Evolutionary conservation across 2,888 invertebrate genomes (phyloP).

Genomic region (Electrophaes corylata): DNA sequence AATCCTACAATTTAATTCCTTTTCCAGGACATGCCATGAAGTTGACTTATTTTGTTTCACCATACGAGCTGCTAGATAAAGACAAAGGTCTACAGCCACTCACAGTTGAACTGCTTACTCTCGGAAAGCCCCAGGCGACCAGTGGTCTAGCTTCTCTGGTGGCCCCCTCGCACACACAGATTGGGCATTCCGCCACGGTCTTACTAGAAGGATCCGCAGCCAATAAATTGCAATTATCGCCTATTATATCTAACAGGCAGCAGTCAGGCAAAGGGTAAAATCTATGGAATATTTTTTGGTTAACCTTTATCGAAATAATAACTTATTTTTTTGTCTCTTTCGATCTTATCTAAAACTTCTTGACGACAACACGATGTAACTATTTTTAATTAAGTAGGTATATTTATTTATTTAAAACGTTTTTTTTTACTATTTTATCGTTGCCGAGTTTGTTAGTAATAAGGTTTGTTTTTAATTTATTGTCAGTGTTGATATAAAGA

Average conservation of each 20-base stretch:
- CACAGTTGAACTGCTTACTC: slow-evolving; percentile 88
- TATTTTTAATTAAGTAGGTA: too few relatives aligned
- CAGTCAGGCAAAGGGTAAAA: slow-evolving; percentile 89
- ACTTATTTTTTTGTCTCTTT: too few relatives aligned
- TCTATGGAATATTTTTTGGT: not conserved
- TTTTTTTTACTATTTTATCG: too few relatives aligned
- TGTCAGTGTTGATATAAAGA: too few relatives aligned
- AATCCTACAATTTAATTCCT: not conserved
- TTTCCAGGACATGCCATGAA: slow-evolving; percentile 94
- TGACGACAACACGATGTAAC: too few relatives aligned
- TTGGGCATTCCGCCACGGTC: slow-evolving; percentile 95
- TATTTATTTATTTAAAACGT: too few relatives aligned
- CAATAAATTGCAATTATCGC: slow-evolving; percentile 91
- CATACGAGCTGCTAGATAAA: slow-evolving; percentile 94
- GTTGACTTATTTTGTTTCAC: slow-evolving; percentile 96
- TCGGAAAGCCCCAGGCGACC: slow-evolving; percentile 67
- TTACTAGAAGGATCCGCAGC: slow-evolving; percentile 94
- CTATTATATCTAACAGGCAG: slow-evolving; percentile 88
- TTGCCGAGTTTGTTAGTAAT: too few relatives aligned
- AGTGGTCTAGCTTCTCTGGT: slow-evolving; percentile 71
- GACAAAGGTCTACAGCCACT: slow-evolving; percentile 90
- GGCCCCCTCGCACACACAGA: slow-evolving; percentile 80
- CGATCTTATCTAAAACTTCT: too few relatives aligned
- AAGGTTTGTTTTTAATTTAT: too few relatives aligned
- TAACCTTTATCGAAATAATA: not conserved